Evolutionary conservation across 1,140 invertebrate species (phyloP).

Genomic region (Megathymus violae): DNA sequence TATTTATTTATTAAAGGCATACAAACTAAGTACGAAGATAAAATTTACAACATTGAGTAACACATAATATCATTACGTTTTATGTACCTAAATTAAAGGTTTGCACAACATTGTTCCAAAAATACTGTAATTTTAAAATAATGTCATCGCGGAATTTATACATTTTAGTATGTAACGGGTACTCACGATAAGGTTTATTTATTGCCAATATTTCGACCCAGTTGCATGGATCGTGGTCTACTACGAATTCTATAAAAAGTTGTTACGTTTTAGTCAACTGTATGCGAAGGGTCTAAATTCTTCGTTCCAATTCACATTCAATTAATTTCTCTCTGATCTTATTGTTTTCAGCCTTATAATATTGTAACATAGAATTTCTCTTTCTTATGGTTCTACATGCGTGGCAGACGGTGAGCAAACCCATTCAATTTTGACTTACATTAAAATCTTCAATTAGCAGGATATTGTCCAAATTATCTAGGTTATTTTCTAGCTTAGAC

Average conservation of each 20-base stretch:
- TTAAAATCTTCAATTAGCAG: constrained; percentile 11
- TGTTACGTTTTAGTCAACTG: constrained; percentile 6
- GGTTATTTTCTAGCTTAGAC: background rate
- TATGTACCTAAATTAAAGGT: too few relatives aligned
- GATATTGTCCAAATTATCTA: background rate
- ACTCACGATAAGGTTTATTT: too few relatives aligned
- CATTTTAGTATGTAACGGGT: too few relatives aligned
- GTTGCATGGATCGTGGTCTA: too few relatives aligned
- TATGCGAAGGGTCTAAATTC: background rate
- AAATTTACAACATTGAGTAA: too few relatives aligned
- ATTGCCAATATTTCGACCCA: too few relatives aligned
- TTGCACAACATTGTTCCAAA: too few relatives aligned
- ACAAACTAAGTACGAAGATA: too few relatives aligned
- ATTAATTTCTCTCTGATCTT: constrained; percentile 5
- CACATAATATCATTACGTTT: too few relatives aligned
- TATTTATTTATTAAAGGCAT: too few relatives aligned
- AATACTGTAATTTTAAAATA: too few relatives aligned
- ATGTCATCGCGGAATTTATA: too few relatives aligned
- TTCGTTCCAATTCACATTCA: background rate
- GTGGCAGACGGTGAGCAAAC: background rate
- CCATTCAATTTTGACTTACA: constrained; percentile 3
- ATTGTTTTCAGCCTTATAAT: constrained; percentile 2
- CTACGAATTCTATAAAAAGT: constrained; percentile 16
- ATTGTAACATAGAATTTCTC: background rate
- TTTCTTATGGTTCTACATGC: background rate